Evolutionary conservation across 1,140 invertebrate genomes (phyloP).

Genomic region (Drosophila kikkawai): DNA sequence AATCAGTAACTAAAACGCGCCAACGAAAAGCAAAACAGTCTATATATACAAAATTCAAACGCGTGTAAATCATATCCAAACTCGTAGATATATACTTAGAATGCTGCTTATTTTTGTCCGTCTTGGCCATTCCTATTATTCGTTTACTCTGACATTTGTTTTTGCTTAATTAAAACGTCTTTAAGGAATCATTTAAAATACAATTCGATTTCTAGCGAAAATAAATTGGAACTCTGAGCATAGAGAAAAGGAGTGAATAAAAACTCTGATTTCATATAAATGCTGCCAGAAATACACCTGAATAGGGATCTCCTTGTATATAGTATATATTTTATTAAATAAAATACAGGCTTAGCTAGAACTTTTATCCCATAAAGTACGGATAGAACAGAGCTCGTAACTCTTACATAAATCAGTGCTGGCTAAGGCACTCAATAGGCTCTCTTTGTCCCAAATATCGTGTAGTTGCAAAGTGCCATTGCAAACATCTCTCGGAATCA

Average conservation of each 20-base stretch:
- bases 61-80: slow-evolving; percentile 49
- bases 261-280: not conserved
- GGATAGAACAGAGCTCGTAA: not conserved
- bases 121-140: slow-evolving; percentile 25
- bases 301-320: not conserved
- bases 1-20: slow-evolving; percentile 59
- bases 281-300: not conserved
- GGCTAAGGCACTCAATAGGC: slow-evolving; percentile 37
- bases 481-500: slow-evolving; percentile 54
- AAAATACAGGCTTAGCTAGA: not conserved
- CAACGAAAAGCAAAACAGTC: slow-evolving; percentile 26
- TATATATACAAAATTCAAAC: slow-evolving; percentile 1
- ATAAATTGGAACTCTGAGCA: not conserved
- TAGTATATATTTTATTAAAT: not conserved
- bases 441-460: slow-evolving; percentile 67
- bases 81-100: slow-evolving; percentile 11
- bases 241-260: not conserved
- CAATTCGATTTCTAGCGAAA: too few species aligned
- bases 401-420: slow-evolving; percentile 31
- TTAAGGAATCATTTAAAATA: not conserved
- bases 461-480: slow-evolving; percentile 45
- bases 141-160: slow-evolving; percentile 21
- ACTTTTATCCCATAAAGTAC: not conserved
- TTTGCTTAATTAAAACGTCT: slow-evolving; percentile 40
- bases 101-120: slow-evolving; percentile 45